Conservation (phyloP, 2,113 vertebrate genomes). For the Anoplopoma fimbria region DNA sequence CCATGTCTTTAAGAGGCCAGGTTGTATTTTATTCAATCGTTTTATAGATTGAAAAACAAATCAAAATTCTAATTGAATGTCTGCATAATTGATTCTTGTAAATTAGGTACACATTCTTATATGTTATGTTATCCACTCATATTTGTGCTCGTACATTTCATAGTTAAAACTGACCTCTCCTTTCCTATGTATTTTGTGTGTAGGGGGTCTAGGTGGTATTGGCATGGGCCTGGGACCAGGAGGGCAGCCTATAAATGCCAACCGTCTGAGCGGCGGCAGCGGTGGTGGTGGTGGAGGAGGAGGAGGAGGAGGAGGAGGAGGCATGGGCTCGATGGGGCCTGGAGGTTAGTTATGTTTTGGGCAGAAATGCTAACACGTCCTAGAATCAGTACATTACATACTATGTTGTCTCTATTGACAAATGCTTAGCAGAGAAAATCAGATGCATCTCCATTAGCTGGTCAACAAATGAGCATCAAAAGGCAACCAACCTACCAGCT, state of each 20-base stretch:
- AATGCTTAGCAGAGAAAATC: neutral
- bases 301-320: constrained; percentile 66
- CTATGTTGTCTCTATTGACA: neutral
- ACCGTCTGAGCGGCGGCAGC: constrained; percentile 87
- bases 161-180: neutral
- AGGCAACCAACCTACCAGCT: neutral
- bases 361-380: neutral
- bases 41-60: neutral
- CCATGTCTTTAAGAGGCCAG: neutral
- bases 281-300: constrained; percentile 86
- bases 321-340: constrained; percentile 91
- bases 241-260: constrained; percentile 96
- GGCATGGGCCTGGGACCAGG: constrained; percentile 98
- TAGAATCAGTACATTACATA: neutral
- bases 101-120: neutral
- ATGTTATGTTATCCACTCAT: neutral
- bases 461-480: neutral
- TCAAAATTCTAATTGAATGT: neutral
- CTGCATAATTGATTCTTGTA: neutral
- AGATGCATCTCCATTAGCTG: neutral
- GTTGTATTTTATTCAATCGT: neutral
- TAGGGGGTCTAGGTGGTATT: constrained; percentile 96
- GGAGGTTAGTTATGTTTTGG: constrained; percentile 85
- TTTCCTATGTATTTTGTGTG: neutral
- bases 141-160: neutral